Base-by-base conservation (phyloP, 2,888 invertebrate genomes). In the Cryptus armator region DNA sequence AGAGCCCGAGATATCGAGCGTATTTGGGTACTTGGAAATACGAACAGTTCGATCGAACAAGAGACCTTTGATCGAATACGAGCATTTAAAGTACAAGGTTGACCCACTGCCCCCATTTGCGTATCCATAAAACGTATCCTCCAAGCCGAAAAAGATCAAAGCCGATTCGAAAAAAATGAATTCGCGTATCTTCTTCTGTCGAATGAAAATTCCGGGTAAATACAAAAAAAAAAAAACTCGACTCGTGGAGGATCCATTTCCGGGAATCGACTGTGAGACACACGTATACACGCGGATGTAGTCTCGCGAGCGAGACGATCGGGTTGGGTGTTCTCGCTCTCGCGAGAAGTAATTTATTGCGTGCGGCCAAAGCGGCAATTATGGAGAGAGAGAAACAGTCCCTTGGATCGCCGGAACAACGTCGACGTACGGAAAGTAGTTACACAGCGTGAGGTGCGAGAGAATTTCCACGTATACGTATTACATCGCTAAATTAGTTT, bases 261-360 rank as follows among this genome's bases (percentile, higher is more conserved):
- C 78, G 81, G 78, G 81, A 81, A 81, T 64, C 43, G 68, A 68
- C 51, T 7, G 71, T 43, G 16, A 53, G 68, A 75, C 74, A 81
- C 74, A 48, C 64, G 53, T 68, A 74, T 59, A 44, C 66, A 76
- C 51, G 67, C 24, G 24, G 24, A 24, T 2, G 24, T 24, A 56
- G 62, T 72, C 44, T 81, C 46, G 62, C 68, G 24, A 67, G 43
- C 43, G 43, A 74, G 74, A 70, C 78, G 83, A 76, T 78, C 48
- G 81, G 78, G 74, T 78, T 75, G 78, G 78, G 70, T n/a, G 62
- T 62, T 78, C 84, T 81, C 62, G 81, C 59, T 74, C 46, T 46
- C 74, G 70, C 59, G 81, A 81, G 81, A 75, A 75, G 81, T 81
- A 84, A 84, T 84, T 84, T 81, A 84, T 84, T 84, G 84, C 84